phyloP scores from a whole-genome alignment of 2,113 vertebrate species.

The Mormoops blainvillei region DNA sequence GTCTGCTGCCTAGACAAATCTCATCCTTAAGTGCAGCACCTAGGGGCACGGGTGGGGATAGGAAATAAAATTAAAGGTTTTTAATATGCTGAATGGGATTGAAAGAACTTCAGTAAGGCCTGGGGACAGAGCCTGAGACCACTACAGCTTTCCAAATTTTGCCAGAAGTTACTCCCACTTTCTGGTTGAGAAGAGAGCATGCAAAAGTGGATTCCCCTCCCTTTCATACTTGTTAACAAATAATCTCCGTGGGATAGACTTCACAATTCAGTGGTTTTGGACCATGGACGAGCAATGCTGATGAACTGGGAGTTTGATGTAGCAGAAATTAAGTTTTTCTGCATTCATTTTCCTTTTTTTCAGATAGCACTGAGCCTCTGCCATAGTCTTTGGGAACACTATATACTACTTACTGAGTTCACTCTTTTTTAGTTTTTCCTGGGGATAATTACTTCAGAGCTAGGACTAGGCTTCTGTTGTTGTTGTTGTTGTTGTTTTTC shows the following conservation, averaged over 20 bases:
- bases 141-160: not conserved
- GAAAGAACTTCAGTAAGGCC: not conserved
- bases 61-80: not conserved
- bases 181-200: not conserved
- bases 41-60: rapidly evolving
- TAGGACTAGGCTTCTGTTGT: not conserved
- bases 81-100: not conserved
- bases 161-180: not conserved
- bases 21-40: not conserved
- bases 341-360: not conserved
- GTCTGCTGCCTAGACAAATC: not conserved
- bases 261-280: not conserved
- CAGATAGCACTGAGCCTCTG: not conserved
- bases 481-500: not conserved
- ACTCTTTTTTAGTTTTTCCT: not conserved
- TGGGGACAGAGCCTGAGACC: not conserved
- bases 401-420: not conserved
- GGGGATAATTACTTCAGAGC: not conserved
- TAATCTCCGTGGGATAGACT: not conserved
- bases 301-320: not conserved
- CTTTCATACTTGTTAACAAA: not conserved
- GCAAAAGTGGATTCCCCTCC: not conserved
- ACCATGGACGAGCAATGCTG: not conserved
- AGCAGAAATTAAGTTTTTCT: not conserved
- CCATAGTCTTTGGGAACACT: not conserved